These are phyloP conservation scores for Bagarius yarrelli DNA, from an alignment of 2,113 vertebrate species.

Conservation along the genomic window DNA sequence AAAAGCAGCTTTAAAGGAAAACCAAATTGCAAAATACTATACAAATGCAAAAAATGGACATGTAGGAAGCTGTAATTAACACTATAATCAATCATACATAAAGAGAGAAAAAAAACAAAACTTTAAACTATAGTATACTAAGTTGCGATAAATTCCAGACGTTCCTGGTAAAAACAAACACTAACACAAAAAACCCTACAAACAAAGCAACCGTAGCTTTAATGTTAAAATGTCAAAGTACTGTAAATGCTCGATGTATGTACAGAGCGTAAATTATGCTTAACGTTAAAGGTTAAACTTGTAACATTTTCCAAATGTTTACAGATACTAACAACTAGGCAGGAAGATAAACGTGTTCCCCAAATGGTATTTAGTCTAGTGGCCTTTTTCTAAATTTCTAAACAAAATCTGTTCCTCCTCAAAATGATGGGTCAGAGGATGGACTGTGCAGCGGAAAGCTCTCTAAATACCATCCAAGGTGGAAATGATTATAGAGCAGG, in stretches of 20 bases:
- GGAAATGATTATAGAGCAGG: constrained; percentile 59
- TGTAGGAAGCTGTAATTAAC: not conserved
- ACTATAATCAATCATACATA: not conserved
- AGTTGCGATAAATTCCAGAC: constrained; percentile 20
- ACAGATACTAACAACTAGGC: not conserved
- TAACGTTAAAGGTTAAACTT: no score
- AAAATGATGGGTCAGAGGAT: constrained; percentile 28
- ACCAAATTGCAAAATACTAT: no score
- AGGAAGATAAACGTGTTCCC: not conserved
- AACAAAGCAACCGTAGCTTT: not conserved
- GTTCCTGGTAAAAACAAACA: not conserved
- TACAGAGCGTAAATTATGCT: not conserved
- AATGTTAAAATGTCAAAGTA: not conserved
- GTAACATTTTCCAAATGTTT: not conserved
- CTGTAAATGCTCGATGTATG: not conserved
- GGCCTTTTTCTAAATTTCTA: not conserved
- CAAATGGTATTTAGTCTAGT: not conserved
- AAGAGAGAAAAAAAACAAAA: not conserved
- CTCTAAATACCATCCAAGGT: constrained; percentile 50
- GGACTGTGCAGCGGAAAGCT: constrained; percentile 11
- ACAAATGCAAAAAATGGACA: no score
- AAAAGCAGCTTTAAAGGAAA: not conserved
- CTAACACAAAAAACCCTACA: not conserved
- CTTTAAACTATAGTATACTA: not conserved
- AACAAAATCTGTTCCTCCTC: constrained; percentile 15